A percentile compares a stretch with the other conserved stretches of the same genome.
Conservation (phyloP, 2,113 vertebrate species). For the Lates calcarifer region DNA sequence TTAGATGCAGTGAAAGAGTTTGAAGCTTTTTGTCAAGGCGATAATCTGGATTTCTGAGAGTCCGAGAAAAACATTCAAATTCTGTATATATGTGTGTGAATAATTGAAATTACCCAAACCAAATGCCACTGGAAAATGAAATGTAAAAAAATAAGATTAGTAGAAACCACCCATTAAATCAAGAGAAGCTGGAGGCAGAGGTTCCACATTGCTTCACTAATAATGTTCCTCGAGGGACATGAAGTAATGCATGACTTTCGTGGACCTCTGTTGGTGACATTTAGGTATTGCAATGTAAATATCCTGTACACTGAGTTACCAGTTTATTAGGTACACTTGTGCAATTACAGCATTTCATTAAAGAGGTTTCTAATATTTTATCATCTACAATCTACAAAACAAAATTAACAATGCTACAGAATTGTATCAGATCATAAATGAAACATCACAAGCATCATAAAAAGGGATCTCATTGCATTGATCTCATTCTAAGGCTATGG, state of each 20-base stretch:
- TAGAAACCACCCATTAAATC: background rate
- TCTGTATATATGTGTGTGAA: background rate
- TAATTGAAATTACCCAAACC: background rate
- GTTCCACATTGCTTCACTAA: background rate
- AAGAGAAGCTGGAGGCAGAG: background rate
- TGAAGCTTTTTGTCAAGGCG: background rate
- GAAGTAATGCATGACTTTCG: background rate
- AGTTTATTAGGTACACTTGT: background rate
- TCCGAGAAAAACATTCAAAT: background rate
- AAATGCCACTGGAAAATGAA: background rate
- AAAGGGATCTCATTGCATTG: too few relatives aligned
- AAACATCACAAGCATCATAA: background rate
- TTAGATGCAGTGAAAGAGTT: background rate
- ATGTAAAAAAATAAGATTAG: background rate
- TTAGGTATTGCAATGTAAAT: conserved; percentile 12
- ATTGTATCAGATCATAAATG: background rate
- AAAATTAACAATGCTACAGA: background rate
- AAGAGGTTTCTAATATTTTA: background rate
- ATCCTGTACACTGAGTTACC: too few relatives aligned
- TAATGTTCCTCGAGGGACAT: background rate
- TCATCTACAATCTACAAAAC: background rate
- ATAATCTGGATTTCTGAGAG: background rate
- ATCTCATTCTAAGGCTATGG: background rate
- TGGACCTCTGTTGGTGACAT: conserved; percentile 53
- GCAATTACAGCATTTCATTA: background rate